Conservation (phyloP, 1,140 invertebrate genomes). For the Phortica variegata region DNA sequence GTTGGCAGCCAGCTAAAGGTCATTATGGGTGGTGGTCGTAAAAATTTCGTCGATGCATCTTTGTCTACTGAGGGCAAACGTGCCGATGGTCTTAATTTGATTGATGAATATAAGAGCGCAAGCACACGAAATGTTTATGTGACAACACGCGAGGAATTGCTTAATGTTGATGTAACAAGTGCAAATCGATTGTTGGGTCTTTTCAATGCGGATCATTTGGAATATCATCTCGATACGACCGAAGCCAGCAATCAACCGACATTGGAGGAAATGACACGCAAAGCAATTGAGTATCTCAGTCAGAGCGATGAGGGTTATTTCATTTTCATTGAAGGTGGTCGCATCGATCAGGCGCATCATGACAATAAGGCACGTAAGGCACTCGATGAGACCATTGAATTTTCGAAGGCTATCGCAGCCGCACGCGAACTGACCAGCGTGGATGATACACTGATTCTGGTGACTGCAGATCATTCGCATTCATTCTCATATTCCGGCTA, state of each 20-base stretch:
- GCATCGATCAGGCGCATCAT: slow-evolving; percentile 83
- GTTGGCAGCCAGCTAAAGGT: slow-evolving; percentile 66
- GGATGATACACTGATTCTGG: slow-evolving; percentile 66
- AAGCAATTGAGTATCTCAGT: slow-evolving; percentile 74
- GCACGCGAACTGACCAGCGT: slow-evolving; percentile 60
- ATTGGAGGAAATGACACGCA: slow-evolving; percentile 78
- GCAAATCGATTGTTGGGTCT: slow-evolving; percentile 59
- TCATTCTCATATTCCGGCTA: slow-evolving; percentile 67
- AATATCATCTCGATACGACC: slow-evolving; percentile 61
- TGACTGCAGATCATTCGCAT: slow-evolving; percentile 71
- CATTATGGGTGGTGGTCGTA: slow-evolving; percentile 72
- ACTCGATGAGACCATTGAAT: slow-evolving; percentile 65
- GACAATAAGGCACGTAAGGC: slow-evolving; percentile 68
- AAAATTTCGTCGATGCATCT: slow-evolving; percentile 64
- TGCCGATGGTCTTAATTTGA: slow-evolving; percentile 68
- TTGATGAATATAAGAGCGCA: slow-evolving; percentile 65
- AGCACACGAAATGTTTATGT: slow-evolving; percentile 61
- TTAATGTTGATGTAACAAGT: slow-evolving; percentile 41
- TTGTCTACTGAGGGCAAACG: slow-evolving; percentile 56
- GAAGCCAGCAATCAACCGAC: slow-evolving; percentile 61
- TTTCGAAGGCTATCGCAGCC: slow-evolving; percentile 62
- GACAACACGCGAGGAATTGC: slow-evolving; percentile 62
- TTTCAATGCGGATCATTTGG: slow-evolving; percentile 60
- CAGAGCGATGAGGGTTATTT: slow-evolving; percentile 68
- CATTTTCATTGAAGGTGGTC: slow-evolving; percentile 63